Evolutionary conservation across 2,113 vertebrate species (phyloP).

Genomic region (Perccottus glenii): DNA sequence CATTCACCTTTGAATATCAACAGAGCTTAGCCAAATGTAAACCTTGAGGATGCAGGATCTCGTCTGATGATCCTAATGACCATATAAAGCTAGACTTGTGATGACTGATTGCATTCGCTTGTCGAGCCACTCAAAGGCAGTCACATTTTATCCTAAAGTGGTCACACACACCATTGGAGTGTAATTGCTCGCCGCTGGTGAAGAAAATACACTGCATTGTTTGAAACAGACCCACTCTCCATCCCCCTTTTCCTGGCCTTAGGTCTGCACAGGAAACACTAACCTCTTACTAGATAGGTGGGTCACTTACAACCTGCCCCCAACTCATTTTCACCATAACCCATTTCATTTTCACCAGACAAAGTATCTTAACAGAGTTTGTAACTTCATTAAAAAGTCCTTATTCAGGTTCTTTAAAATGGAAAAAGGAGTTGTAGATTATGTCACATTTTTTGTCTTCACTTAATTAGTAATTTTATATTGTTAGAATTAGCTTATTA

Average conservation of each 20-base stretch:
- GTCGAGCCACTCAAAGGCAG: constrained; percentile 1
- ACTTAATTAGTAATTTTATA: too few relatives aligned
- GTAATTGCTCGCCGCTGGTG: constrained; percentile 40
- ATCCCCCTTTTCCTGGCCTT: constrained; percentile 21
- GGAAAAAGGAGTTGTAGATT: too few relatives aligned
- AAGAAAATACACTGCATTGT: constrained; percentile 41
- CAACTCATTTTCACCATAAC: constrained; percentile 19
- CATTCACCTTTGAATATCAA: constrained; percentile 29
- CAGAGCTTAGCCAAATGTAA: constrained; percentile 54
- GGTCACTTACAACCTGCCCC: constrained; percentile 32
- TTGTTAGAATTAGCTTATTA: too few relatives aligned
- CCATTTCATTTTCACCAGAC: not conserved
- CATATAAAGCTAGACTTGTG: constrained; percentile 69
- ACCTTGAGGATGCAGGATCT: constrained; percentile 39
- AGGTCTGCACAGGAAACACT: constrained; percentile 69
- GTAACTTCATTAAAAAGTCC: too few relatives aligned
- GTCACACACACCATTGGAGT: constrained; percentile 45
- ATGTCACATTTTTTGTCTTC: too few relatives aligned
- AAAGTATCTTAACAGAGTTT: not conserved
- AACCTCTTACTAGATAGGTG: constrained; percentile 68
- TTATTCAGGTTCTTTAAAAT: too few relatives aligned
- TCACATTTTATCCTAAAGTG: constrained; percentile 43
- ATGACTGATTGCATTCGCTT: constrained; percentile 22
- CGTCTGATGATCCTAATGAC: constrained; percentile 53
- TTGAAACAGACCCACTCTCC: constrained; percentile 16